phyloP scores from a whole-genome alignment of 1,140 invertebrate species.

The Scaptodrosophila lebanonensis region DNA sequence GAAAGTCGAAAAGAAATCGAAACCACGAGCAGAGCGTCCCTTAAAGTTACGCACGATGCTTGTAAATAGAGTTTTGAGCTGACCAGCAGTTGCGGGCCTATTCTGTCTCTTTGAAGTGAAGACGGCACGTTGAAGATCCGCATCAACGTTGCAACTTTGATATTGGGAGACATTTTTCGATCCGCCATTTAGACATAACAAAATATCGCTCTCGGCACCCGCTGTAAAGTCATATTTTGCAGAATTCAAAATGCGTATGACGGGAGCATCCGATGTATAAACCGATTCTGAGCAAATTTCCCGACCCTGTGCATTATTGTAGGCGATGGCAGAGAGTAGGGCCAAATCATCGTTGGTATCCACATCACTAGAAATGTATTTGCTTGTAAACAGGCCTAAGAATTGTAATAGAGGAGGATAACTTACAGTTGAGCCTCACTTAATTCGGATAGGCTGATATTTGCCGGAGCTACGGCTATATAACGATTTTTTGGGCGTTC shows the following conservation, averaged over 20 bases:
- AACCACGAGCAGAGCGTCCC: too few relatives aligned
- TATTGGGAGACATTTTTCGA: too few relatives aligned
- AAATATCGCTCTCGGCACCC: slow-evolving; percentile 8
- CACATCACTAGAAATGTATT: neutral
- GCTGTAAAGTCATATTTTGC: neutral
- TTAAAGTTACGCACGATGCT: too few relatives aligned
- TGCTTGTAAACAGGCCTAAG: neutral
- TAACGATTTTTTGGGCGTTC: slow-evolving; percentile 2
- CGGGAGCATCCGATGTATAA: neutral
- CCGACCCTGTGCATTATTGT: slow-evolving; percentile 19
- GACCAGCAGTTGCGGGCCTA: too few relatives aligned
- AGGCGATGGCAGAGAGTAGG: slow-evolving; percentile 22
- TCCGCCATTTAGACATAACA: slow-evolving; percentile 14
- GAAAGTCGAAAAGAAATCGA: too few relatives aligned
- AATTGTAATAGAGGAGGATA: neutral
- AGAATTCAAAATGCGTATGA: slow-evolving; percentile 21
- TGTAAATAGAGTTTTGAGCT: too few relatives aligned
- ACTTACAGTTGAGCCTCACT: slow-evolving; percentile 23
- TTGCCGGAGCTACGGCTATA: slow-evolving; percentile 22
- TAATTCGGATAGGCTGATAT: slow-evolving; percentile 14
- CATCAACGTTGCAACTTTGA: too few relatives aligned
- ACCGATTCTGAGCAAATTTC: slow-evolving; percentile 1
- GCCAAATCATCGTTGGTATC: slow-evolving; percentile 6
- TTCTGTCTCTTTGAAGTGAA: too few relatives aligned
- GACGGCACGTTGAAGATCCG: too few relatives aligned